Evolutionary conservation across 2,888 invertebrate genomes (phyloP), one percentile per base, ranked within the genome.

Genomic region (Agrilus biguttatus): DNA sequence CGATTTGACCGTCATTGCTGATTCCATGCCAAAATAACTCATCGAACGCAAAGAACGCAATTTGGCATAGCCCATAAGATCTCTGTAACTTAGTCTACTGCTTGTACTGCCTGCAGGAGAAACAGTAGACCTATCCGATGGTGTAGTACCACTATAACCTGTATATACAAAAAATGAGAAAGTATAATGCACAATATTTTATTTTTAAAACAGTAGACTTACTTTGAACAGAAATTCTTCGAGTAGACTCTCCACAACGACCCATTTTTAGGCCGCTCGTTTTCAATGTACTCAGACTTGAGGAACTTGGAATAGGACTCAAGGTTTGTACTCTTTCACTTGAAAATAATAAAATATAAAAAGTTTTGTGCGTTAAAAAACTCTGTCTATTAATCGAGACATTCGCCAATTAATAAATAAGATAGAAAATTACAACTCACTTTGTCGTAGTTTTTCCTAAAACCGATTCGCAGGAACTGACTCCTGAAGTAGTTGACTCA

Each of bases 281-380:
- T 48, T 58, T 62, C 38, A 65, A 50, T 14, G 63, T 62, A 46
- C 59, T 61, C 51, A 82, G 61, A 67, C 83, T 82, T 45, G 83
- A 83, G 49, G 86, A 81, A 63, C 89, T 90, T 14, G 89, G 86
- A 59, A 91, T 88, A 2, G 91, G 90, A 66, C 89, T 91, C 21
- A 92, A 72, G 39, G 84, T 83, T 56, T 81, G 77, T 51, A 81
- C 75, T 61, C 81, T 74, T 51, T 85, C 84, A 50, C 83, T 81
- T 58, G 37, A 65, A 66, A 48, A 44, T 46, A 47, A 41, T 39
- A 5, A 21, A 21, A 21, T 21, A 6, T 21, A 21, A 21, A 21
- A 21, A 21, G 1, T 6, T 21, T 21, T 21, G 17, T 17, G 2
- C 17, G 4, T 17, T 4, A 17, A 4, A 17, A 17, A 17, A 17